Base-by-base conservation (phyloP, 2,888 invertebrate genomes). In the Calliopum simillimum region DNA sequence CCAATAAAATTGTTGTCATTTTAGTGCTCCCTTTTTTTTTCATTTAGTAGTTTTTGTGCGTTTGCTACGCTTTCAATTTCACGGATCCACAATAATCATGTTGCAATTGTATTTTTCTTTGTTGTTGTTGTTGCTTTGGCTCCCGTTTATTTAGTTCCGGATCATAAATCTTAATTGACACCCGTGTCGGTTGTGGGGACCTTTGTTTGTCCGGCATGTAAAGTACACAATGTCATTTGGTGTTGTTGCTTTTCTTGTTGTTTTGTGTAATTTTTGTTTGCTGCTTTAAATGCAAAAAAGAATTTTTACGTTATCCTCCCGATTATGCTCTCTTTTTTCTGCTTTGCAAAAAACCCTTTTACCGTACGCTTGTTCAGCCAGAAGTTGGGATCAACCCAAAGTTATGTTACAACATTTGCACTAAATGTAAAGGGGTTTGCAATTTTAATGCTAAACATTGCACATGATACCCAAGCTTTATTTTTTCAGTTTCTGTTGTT, bases 111-210 rank as follows among this genome's bases (percentile, higher is more conserved):
- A 41, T 16, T 41, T 64, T 16, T 12, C 1, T 6, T 49, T 51
- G 12, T 14, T 23, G 51, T 53, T 41, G 16, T 41, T 41, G 12
- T 64, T 53, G 11, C 49, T n/a, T 8, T 8, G n/a, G 56, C 46
- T 25, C 59, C 53, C 65, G 43, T 70, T 70, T 70, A 70, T 70
- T 70, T 66, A 59, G 70, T 70, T 70, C 70, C 70, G 61, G 44
- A 41, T 65, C 70, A 70, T 70, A 70, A 70, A 70, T 70, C 70
- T 70, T 70, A 70, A 70, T 70, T 70, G 70, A 61, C 70, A 69
- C 58, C 63, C 55, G 69, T 69, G 56, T 23, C 16, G 21, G 46
- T 33, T 33, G 33, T 44, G 44, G 44, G 61, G 61, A 61, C 46
- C 46, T 61, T 61, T 19, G 61, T 44, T 19, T 46, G 21, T 46